Base-by-base conservation (phyloP, 1,140 invertebrate species). In the Diorhabda sublineata region DNA sequence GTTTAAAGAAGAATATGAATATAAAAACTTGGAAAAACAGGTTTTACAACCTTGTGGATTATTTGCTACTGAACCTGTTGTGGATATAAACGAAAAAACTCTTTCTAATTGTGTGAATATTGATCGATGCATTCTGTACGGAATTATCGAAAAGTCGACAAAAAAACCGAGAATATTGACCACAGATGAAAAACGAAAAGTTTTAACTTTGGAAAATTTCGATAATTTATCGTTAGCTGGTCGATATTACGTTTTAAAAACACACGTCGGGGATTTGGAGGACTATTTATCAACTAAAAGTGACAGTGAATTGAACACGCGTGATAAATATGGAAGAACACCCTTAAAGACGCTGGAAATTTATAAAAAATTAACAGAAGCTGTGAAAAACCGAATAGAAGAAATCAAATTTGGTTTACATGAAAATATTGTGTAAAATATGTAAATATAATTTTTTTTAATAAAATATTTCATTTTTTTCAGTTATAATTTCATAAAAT, bases 121-220 rank as follows among this genome's bases (percentile, higher is more conserved):
- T 47, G 71, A 75, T 56, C 45, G 73, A 58, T 76, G 76, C 64
- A 67, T 75, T 4, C 47, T 66, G 4, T 61, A 71, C n/a, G 74
- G 73, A 5, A 45, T 76, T 8, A 44, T 77, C 9, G 5, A 57
- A 58, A 61, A 69, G 45, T 71, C 70, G n/a, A 6, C 52, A 5
- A 44, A 69, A 45, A 42, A 64, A 41, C 64, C 69, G 44, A 45
- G 71, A 58, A 63, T 59, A 8, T 62, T 77, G 7, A 73, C 58
- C 8, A 67, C 67, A 26, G 68, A 72, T 3, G 71, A 77, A 67
- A 70, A 75, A 71, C 59, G 42, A 6, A 64, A 45, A 67, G 4
- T 77, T 11, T 60, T 77, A 11, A 73, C 62, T 8, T 59, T 77
- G 7, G 72, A 76, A 59, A 77, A 77, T 70, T 70, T 74, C n/a